Evolutionary conservation across 2,888 invertebrate species (phyloP).

Genomic region (Drepanosiphum platanoidis): DNA sequence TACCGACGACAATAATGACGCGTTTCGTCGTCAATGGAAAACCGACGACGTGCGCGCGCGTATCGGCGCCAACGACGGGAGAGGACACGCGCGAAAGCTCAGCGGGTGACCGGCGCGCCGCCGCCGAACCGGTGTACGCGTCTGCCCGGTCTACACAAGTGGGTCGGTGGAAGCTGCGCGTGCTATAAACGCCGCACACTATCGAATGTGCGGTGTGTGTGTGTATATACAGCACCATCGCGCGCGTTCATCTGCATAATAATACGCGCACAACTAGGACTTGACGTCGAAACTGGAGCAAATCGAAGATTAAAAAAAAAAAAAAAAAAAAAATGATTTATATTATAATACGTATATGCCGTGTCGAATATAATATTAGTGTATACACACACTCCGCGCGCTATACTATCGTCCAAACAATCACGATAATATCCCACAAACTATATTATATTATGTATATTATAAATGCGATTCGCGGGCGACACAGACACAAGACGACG

Average conservation of each 20-base stretch:
- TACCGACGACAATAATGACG: neutral
- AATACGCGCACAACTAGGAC: neutral
- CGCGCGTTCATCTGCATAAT: neutral
- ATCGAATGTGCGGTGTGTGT: too few species aligned
- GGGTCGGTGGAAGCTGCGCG: slow-evolving; percentile 30
- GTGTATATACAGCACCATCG: too few species aligned
- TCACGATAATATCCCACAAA: too few species aligned
- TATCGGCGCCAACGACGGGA: slow-evolving; percentile 25
- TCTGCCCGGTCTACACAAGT: neutral
- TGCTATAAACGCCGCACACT: neutral
- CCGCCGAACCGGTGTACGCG: too few species aligned
- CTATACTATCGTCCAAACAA: too few species aligned
- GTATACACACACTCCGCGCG: too few species aligned
- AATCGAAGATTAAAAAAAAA: slow-evolving; percentile 19
- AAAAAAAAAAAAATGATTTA: too few species aligned
- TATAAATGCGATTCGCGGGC: too few species aligned
- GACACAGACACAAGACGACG: too few species aligned
- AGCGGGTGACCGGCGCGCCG: slow-evolving; percentile 18
- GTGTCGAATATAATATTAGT: too few species aligned
- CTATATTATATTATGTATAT: too few species aligned
- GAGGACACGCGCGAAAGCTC: slow-evolving; percentile 39
- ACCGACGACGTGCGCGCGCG: neutral
- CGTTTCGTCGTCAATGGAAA: slow-evolving; percentile 3
- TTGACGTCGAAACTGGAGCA: neutral
- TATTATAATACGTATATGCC: neutral